Base-by-base conservation (phyloP, 2,113 vertebrate species). In the Callocephalon fimbriatum region DNA sequence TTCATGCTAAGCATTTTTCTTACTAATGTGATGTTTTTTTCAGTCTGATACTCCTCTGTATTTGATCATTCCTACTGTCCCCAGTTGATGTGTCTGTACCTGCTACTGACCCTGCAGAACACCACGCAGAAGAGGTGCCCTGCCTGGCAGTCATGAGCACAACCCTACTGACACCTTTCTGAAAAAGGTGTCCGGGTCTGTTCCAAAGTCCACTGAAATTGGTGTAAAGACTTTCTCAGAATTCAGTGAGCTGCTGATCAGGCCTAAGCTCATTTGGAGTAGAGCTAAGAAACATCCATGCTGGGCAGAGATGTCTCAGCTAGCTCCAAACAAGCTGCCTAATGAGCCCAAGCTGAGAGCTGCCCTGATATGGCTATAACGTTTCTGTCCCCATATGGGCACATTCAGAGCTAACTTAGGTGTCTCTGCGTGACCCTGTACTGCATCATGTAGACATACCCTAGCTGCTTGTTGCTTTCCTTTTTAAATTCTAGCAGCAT, bases 311-410 rank as follows among this genome's bases (percentile, higher is more conserved):
- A 77, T 61, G 63, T 70, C 72, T 90, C 54, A 42, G 67, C 63
- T 22, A 73, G 37, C 63, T 95, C 63, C 83, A 62, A 61, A 92
- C 88, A 76, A 90, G 75, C 79, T 92, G 68, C 61, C 68, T 95
- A 90, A 92, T 58, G 50, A 90, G 80, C 84, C 90, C 89, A 85
- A 71, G 78, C 82, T 84, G 94, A 90, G 86, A 76, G 53, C 66
- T 90, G 59, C 45, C 72, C 77, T 51, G 62, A 42, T 54, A 29
- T 0, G 1, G 62, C 53, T 59, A 4, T 56, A 40, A 61, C 18
- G 31, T 53, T 86, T 40, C 82, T 77, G 83, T 77, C 67, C 56
- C 72, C 22, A 14, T 25, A 61, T 5, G 48, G 31, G 79, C 59
- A 72, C 4, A 1, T 23, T 53, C 48, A 31, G 54, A 84, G 72